Base-by-base conservation (phyloP, 2,888 invertebrate species). In the Homarus gammarus region DNA sequence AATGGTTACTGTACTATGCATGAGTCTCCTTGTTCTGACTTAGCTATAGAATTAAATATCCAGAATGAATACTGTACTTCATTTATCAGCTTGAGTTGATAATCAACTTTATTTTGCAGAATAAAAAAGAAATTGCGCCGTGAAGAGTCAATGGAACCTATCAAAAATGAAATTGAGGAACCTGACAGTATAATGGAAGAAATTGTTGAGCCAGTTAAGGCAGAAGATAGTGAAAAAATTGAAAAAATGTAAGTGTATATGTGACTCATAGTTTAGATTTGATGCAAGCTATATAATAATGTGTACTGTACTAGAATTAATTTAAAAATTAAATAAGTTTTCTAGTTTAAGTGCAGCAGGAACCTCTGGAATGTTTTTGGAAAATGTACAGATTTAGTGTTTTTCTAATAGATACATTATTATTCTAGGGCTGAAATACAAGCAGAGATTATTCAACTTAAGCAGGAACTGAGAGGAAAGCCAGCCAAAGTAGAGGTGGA, bases 381-480 rank as follows among this genome's bases (percentile, higher is more conserved):
- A 75, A 12, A 27, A n/a, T 77, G 22, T 77, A 15, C 77, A 27
- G 22, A 15, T 1, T 49, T 12, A 49, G 1, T 1, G 44, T 70
- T 31, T 15, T 27, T 31, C 15, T 70, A 18, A 6, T 68, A 27
- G 31, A 10, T 27, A 31, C 18, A 0, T 61, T 78, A 22, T 31
- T 49, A 22, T 44, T 77, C n/a, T 56, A 91, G 91, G 86, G 85
- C 84, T 8, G 90, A 84, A 51, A 84, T 91, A 27, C 73, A 82
- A 68, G 90, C 88, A 33, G 90, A 92, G 68, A 90, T 92, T n/a
- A 90, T 84, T 27, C 82, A 92, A 73, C 70, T 92, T 3, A 90
- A 90, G 64, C 70, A 82, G 56, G 90, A 90, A 73, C 77, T 92
- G 6, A 83, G 64, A 10, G 91, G 89, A 6, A 87, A 84, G 40